phyloP scores from a whole-genome alignment of 2,113 vertebrate genomes.

The Piaya cayana region DNA sequence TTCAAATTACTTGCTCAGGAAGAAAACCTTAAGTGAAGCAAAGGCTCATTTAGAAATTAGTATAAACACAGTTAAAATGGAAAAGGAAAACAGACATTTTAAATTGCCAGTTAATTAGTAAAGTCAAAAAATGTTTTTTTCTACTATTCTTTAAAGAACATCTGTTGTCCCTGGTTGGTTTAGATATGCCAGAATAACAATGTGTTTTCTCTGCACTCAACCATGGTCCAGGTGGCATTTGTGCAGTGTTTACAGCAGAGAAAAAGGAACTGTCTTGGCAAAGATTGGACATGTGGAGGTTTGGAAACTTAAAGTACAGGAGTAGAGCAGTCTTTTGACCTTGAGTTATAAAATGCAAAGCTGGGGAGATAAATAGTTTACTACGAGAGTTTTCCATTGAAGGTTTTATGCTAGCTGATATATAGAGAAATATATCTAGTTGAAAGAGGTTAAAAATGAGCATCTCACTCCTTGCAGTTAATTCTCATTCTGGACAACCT shows the following conservation, averaged over 20 bases:
- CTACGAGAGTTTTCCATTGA: background rate
- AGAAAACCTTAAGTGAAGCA: background rate
- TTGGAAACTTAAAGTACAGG: background rate
- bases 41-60: background rate
- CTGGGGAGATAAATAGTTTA: background rate
- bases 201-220: background rate
- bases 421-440: background rate
- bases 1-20: background rate
- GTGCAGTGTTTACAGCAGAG: background rate
- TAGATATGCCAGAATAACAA: background rate
- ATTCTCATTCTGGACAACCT: background rate
- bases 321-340: background rate
- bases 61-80: background rate
- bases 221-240: background rate
- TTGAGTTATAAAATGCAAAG: background rate
- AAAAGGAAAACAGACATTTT: background rate
- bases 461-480: background rate
- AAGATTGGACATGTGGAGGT: background rate
- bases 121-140: background rate
- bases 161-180: background rate
- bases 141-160: constrained; percentile 1
- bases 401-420: background rate
- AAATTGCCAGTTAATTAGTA: background rate
- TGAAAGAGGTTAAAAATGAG: background rate
- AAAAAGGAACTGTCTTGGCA: background rate